A percentile compares a stretch with the other conserved stretches of the same genome.
phyloP scores from a whole-genome alignment of 2,797 vertebrate genomes.

The Pseudochirops corinnae region DNA sequence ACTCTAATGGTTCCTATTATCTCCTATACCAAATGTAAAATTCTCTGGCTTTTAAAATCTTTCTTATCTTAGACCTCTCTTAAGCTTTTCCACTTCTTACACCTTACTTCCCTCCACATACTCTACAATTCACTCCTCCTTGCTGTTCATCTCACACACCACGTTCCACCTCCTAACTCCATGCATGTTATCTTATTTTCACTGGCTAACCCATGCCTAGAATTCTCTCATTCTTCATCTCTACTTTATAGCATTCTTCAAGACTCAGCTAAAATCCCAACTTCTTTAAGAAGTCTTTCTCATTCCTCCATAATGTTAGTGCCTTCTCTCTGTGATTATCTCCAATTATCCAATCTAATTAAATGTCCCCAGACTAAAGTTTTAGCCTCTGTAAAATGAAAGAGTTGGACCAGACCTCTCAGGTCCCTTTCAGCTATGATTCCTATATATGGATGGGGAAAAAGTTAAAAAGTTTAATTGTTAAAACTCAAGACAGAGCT shows the following conservation, averaged over 20 bases:
- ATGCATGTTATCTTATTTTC: background rate
- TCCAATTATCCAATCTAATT: background rate
- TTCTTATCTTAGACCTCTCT: background rate
- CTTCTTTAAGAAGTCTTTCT: background rate
- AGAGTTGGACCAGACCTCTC: background rate
- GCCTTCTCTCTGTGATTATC: background rate
- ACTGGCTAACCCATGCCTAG: background rate
- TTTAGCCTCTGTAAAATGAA: background rate
- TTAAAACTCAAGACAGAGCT: background rate
- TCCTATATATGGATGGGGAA: background rate
- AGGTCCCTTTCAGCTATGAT: background rate
- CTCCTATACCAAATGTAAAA: background rate
- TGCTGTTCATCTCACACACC: background rate
- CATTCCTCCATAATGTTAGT: background rate
- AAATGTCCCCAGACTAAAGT: background rate
- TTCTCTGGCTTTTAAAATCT: background rate
- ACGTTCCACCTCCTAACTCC: background rate
- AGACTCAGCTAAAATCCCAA: background rate
- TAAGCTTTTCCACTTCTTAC: background rate
- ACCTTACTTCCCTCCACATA: background rate
- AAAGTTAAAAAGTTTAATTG: too few species aligned
- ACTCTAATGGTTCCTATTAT: too few species aligned
- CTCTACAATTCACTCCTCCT: background rate
- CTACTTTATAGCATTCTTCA: background rate
- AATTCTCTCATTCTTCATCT: background rate